Evolutionary conservation across 2,797 vertebrate genomes (phyloP).

Genomic region (Champsocephalus gunnari): DNA sequence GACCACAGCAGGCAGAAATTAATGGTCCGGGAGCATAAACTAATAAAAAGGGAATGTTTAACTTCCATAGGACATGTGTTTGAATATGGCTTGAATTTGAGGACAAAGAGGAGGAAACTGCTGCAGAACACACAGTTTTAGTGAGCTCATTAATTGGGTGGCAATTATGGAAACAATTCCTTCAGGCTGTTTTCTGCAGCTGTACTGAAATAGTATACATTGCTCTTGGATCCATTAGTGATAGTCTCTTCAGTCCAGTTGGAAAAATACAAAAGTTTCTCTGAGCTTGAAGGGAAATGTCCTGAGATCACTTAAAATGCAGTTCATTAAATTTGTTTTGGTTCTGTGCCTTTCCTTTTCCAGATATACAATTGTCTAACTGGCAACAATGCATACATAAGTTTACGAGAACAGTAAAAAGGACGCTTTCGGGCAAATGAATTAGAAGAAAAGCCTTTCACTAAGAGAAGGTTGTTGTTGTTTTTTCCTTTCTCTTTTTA

Average conservation of each 20-base stretch:
- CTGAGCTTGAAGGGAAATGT: constrained; percentile 21
- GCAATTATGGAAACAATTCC: constrained; percentile 73
- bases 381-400: constrained; percentile 8
- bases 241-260: constrained; percentile 42
- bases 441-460: neutral
- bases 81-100: constrained; percentile 57
- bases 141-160: constrained; percentile 74
- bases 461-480: constrained; percentile 3
- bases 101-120: constrained; percentile 61
- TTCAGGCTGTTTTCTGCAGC: constrained; percentile 56
- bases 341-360: neutral
- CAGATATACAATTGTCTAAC: neutral
- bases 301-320: constrained; percentile 22
- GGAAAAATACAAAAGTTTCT: constrained; percentile 27
- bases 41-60: constrained; percentile 63
- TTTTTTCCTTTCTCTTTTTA: neutral
- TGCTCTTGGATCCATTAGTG: constrained; percentile 53
- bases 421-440: neutral
- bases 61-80: constrained; percentile 69
- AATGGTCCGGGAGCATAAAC: constrained; percentile 44
- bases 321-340: constrained; percentile 33
- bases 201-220: constrained; percentile 43
- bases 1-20: constrained; percentile 46
- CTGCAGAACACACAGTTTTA: constrained; percentile 65
- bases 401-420: neutral